These are phyloP conservation scores for Agonum fuliginosum DNA, from an alignment of 2,888 invertebrate species.

Conservation along the genomic window DNA sequence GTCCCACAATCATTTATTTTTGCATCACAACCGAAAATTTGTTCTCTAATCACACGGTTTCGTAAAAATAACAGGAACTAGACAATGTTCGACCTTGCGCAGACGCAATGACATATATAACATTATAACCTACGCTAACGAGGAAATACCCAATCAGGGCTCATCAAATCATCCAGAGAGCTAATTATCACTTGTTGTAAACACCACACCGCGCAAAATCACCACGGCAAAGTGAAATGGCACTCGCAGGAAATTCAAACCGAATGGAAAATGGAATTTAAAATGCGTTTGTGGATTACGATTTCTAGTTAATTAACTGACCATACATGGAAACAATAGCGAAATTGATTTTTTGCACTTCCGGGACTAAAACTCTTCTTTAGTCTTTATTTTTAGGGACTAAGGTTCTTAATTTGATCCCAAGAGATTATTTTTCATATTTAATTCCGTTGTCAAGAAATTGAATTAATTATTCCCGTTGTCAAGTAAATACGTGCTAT, in stretches of 20 bases:
- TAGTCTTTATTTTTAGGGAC: too few relatives aligned
- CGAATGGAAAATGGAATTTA: too few relatives aligned
- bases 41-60: slow-evolving; percentile 17
- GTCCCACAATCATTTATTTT: slow-evolving; percentile 28
- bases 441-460: too few relatives aligned
- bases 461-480: too few relatives aligned
- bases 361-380: too few relatives aligned
- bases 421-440: too few relatives aligned
- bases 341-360: too few relatives aligned
- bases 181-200: slow-evolving; percentile 27
- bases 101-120: slow-evolving; percentile 25
- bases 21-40: slow-evolving; percentile 22
- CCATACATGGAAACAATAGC: too few relatives aligned
- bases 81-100: slow-evolving; percentile 38
- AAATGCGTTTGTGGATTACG: too few relatives aligned
- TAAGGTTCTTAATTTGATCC: too few relatives aligned
- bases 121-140: slow-evolving; percentile 39
- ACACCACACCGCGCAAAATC: not conserved
- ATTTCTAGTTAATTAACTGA: too few relatives aligned
- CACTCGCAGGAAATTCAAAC: not conserved
- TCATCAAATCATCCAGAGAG: slow-evolving; percentile 42
- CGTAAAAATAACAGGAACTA: slow-evolving; percentile 34
- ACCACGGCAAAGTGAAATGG: slow-evolving; percentile 25
- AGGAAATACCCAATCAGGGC: slow-evolving; percentile 55
- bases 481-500: too few relatives aligned